Base-by-base conservation (phyloP, 2,113 vertebrate genomes). In the Vireo altiloquus region DNA sequence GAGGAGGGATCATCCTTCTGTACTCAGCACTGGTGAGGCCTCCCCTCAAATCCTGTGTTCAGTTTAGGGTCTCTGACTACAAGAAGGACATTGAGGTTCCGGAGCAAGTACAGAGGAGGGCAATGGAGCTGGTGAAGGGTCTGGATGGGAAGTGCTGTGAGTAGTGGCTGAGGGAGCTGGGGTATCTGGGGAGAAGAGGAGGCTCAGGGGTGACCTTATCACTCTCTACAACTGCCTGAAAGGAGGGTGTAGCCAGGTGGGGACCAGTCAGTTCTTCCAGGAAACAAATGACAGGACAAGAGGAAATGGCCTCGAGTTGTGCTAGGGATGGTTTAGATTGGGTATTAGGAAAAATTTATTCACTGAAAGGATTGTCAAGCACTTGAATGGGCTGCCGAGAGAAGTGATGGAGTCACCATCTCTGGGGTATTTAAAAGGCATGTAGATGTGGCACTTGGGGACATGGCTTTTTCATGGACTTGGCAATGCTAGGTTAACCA, bases 1-100 rank as follows among this genome's bases (percentile, higher is more conserved):
- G 21, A 4, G 18, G 0, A 31, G 30, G 20, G 46, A 74, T 35
- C 7, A 7, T 54, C n/a, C 15, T 7, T 1, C 6, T 1, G 1
- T 31, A 40, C 28, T 72, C 1, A 1, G 21, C 17, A 31, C 30
- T 79, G n/a, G 0, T 53, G n/a, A 46, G 44, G n/a, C 25, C 1
- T 1, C 46, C 53, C 39, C 30, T 91, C 15, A 7, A 47, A 40
- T 17, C 6, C 15, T 1, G 1, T 31, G 52, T 27, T 59, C 44
- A 35, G 4, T 65, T 59, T n/a, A 35, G 66, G 20, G 30, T 21
- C 24, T 13, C 12, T 85, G n/a, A 47, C 4, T 10, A 12, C 21
- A 60, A 40, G 25, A 59, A n/a, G 12, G 12, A 66, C 21, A 16
- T 5, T 35, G 46, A 35, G 46, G 4, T 35, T 4, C 25, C 23